A percentile compares a stretch with the other conserved stretches of the same genome.
phyloP scores from a whole-genome alignment of 1,140 invertebrate genomes.

The Phymorhynchus buccinoides region DNA sequence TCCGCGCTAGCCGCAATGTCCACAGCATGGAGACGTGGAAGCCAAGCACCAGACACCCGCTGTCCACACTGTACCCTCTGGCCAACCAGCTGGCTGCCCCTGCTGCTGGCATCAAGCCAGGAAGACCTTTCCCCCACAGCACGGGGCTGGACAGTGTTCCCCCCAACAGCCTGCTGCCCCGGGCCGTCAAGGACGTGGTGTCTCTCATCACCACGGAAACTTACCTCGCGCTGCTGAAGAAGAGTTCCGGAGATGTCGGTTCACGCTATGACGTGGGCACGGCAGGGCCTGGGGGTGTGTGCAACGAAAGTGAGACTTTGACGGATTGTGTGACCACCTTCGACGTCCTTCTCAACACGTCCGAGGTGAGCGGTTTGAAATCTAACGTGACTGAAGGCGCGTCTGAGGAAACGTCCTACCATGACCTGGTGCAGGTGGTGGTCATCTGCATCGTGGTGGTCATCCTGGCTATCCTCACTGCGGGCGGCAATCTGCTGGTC shows the following conservation, averaged over 20 bases:
- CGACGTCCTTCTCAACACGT: background rate
- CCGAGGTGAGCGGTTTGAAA: background rate
- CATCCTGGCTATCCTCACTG: slow-evolving; percentile 62
- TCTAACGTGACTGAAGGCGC: background rate
- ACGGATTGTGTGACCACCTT: slow-evolving; percentile 4
- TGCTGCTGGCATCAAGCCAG: background rate
- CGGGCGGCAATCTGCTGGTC: slow-evolving; percentile 91
- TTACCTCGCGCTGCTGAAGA: background rate
- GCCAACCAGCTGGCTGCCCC: background rate
- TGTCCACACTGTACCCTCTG: background rate
- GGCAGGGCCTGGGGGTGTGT: background rate
- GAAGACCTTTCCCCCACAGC: background rate
- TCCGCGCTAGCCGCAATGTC: background rate
- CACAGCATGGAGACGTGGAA: background rate
- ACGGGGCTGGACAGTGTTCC: background rate
- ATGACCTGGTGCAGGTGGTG: slow-evolving; percentile 55
- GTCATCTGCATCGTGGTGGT: slow-evolving; percentile 64
- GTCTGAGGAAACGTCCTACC: background rate
- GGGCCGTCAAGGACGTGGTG: background rate
- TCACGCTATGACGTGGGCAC: background rate
- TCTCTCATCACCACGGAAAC: background rate
- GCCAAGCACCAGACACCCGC: background rate
- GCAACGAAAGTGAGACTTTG: background rate
- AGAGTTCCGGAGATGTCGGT: background rate
- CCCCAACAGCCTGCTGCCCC: background rate